Conservation (phyloP, 1,140 invertebrate species). For the Lutraria rhynchaena region DNA sequence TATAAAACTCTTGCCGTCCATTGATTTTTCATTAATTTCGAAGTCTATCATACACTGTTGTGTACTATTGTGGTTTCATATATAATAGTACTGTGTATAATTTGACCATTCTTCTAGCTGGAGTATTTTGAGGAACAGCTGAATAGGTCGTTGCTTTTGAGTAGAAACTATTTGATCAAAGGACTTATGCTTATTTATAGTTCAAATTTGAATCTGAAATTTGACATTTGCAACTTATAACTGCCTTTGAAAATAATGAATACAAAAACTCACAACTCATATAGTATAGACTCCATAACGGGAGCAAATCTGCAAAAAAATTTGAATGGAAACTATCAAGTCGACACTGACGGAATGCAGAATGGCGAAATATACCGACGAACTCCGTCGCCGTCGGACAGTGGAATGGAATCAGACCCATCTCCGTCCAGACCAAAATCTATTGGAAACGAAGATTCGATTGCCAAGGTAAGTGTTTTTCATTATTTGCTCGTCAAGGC, state of each 20-base stretch:
- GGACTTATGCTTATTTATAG: too few relatives aligned
- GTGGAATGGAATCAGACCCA: conserved; percentile 47
- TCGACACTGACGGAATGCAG: not conserved
- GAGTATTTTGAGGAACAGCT: not conserved
- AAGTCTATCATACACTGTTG: not conserved
- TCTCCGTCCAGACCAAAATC: conserved; percentile 6
- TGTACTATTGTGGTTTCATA: not conserved
- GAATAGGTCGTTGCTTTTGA: not conserved
- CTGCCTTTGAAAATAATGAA: not conserved
- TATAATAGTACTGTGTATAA: not conserved
- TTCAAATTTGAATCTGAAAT: too few relatives aligned
- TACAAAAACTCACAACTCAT: conserved; percentile 11
- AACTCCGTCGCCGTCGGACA: conserved; percentile 48
- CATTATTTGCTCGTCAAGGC: too few relatives aligned
- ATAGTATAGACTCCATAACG: conserved; percentile 20
- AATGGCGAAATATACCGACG: not conserved
- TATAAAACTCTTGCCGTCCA: not conserved
- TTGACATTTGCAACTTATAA: too few relatives aligned
- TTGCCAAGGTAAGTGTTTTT: conserved; percentile 19
- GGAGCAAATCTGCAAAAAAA: not conserved
- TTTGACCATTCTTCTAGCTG: not conserved
- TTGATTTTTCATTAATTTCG: not conserved
- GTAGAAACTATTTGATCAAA: too few relatives aligned
- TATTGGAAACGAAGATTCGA: not conserved
- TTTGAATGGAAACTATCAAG: not conserved